phyloP scores from a whole-genome alignment of 1,140 invertebrate species.

The Hycleus cichorii region DNA sequence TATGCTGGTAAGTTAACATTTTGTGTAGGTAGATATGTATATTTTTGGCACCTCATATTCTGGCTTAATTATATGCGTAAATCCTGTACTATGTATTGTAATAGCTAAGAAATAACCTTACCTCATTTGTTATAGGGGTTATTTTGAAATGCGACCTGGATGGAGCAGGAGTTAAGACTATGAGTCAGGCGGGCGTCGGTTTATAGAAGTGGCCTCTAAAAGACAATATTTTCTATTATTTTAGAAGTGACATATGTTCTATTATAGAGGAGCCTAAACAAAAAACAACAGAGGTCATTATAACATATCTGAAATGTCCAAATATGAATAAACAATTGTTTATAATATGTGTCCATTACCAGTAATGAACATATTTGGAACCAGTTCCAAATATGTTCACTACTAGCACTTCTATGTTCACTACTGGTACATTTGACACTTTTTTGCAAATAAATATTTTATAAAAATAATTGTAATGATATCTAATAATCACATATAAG shows the following conservation, averaged over 20 bases:
- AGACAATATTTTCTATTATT: constrained; percentile 15
- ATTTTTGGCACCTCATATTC: too few relatives aligned
- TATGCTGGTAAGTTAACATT: too few relatives aligned
- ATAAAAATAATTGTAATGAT: too few relatives aligned
- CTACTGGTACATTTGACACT: not conserved
- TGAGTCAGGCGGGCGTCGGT: constrained; percentile 10
- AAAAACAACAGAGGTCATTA: constrained; percentile 5
- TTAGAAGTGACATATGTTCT: constrained; percentile 11
- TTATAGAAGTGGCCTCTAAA: constrained; percentile 14
- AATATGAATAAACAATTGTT: constrained; percentile 1
- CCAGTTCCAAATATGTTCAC: not conserved
- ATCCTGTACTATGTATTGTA: too few relatives aligned
- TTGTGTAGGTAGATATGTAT: too few relatives aligned
- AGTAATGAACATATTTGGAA: too few relatives aligned
- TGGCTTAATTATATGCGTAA: too few relatives aligned
- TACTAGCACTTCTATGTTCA: not conserved
- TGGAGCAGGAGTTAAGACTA: constrained; percentile 7
- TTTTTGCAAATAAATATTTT: too few relatives aligned
- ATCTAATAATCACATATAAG: too few relatives aligned
- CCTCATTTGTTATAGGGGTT: constrained; percentile 3
- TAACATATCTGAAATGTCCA: constrained; percentile 2
- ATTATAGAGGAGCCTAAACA: constrained; percentile 6
- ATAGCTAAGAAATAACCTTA: not conserved
- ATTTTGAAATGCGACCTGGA: constrained; percentile 8
- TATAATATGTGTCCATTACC: constrained; percentile 4